Evolutionary conservation across 2,113 vertebrate genomes (phyloP), one percentile per base, ranked within the genome.

Genomic region (Myxocyprinus asiaticus): DNA sequence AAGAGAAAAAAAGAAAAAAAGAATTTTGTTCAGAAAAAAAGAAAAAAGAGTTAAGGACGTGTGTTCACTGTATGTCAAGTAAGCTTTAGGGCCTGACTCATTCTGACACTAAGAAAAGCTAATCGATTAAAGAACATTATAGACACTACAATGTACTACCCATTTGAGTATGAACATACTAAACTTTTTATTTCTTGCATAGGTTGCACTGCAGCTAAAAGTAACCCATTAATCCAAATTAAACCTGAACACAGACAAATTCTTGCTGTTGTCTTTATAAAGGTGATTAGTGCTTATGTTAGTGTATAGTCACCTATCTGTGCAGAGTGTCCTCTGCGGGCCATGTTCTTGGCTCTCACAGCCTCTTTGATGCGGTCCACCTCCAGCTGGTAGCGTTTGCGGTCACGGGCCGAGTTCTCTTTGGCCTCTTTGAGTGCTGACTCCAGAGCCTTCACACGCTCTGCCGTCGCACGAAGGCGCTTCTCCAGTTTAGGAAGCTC

Each of bases 331-430:
- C 95, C 96, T 88, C 96, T 94, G 86, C 97, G 93, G 89, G 96
- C 97, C 95, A 98, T 98, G 69, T 98, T 99, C 94, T 98, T 98
- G 88, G 97, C 97, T 73, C 97, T 91, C 45, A 99, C 97, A 4
- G 97, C 97, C 87, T 99, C 97, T 90, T 99, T 99, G 86, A 99
- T 99, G 80, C 97, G 96, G 86, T 99, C 97, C 12, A 99, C 97
- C 86, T 99, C 97, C 85, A 96, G 96, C 85, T 98, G 97, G 88
- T 99, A 98, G 67, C 97, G 95, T 78, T 96, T 98, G 83, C 97
- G 95, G 90, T 99, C 97, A 0, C 96, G 95, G 44, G 95, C 95
- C 1, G 96, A 95, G 22, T 98, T 99, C 91, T 99, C 97, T 92
- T 99, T 99, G 88, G 97, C 97, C 87, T 98, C 97, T 89, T 97